Conservation (phyloP, 2,888 invertebrate genomes). For the Drosophila meridionalis region DNA sequence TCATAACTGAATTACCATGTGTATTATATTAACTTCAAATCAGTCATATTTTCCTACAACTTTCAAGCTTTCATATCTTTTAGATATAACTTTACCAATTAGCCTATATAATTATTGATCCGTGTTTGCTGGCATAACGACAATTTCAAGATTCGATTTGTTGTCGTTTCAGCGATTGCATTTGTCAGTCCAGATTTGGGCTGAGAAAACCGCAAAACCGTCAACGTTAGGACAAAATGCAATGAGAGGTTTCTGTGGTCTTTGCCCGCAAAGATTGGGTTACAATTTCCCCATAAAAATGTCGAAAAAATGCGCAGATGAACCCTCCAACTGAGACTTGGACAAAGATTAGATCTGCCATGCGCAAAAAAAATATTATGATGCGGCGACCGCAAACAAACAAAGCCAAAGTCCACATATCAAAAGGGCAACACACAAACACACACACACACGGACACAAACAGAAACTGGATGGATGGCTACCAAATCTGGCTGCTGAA, state of each 20-base stretch:
- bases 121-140: slow-evolving; percentile 10
- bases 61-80: neutral
- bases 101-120: slow-evolving; percentile 34
- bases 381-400: slow-evolving; percentile 75
- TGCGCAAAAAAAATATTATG: slow-evolving; percentile 76
- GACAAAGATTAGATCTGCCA: slow-evolving; percentile 78
- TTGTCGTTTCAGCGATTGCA: slow-evolving; percentile 46
- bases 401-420: slow-evolving; percentile 64
- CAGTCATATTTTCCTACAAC: too few species aligned
- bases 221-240: slow-evolving; percentile 79
- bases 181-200: slow-evolving; percentile 66
- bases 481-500: slow-evolving; percentile 74
- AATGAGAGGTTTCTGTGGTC: slow-evolving; percentile 72
- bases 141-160: slow-evolving; percentile 26
- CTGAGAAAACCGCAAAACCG: slow-evolving; percentile 67
- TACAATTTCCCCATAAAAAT: slow-evolving; percentile 80
- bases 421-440: slow-evolving; percentile 51
- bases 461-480: slow-evolving; percentile 69
- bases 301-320: slow-evolving; percentile 65
- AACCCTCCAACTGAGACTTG: slow-evolving; percentile 53
- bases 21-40: too few species aligned
- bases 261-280: slow-evolving; percentile 60
- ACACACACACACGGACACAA: slow-evolving; percentile 12
- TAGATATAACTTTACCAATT: neutral
- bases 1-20: too few species aligned